Evolutionary conservation across 2,797 vertebrate species (phyloP).

Genomic region (Crypturellus tataupa): DNA sequence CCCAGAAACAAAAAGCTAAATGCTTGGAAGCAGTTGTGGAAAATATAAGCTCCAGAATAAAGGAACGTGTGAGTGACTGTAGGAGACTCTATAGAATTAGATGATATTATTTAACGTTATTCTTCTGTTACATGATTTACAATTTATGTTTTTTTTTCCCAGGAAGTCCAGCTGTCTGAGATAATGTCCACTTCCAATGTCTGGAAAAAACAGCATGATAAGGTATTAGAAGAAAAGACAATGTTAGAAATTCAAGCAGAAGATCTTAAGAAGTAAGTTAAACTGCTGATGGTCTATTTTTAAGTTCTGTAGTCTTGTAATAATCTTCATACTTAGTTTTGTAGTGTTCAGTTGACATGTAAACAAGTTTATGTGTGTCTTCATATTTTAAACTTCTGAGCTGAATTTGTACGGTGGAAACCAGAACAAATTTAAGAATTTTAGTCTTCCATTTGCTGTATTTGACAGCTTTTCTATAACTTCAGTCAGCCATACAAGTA

Average conservation of each 20-base stretch:
- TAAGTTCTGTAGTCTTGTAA: not conserved
- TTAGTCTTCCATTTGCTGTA: not conserved
- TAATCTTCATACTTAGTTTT: not conserved
- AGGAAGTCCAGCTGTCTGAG: conserved; percentile 86
- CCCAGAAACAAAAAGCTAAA: conserved; percentile 85
- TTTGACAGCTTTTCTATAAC: not conserved
- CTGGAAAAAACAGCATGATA: conserved; percentile 83
- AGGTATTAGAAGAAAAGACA: conserved; percentile 80
- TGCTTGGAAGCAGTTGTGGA: conserved; percentile 82
- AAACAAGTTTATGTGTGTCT: not conserved
- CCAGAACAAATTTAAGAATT: not conserved
- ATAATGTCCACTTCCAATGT: conserved; percentile 78
- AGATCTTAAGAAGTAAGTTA: conserved; percentile 84
- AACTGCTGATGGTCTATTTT: not conserved
- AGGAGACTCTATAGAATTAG: not conserved
- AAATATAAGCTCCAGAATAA: conserved; percentile 82
- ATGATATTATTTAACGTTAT: not conserved
- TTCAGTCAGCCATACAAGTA: not conserved
- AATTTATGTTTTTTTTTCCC: conserved; percentile 45
- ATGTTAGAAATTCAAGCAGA: conserved; percentile 80
- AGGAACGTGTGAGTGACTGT: conserved; percentile 81
- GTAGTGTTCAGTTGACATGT: not conserved
- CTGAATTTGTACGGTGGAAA: not conserved
- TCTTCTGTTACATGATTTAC: conserved; percentile 42
- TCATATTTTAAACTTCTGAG: not conserved